These are phyloP conservation scores for Uria lomvia DNA, from an alignment of 2,113 vertebrate species.

Conservation along the genomic window DNA sequence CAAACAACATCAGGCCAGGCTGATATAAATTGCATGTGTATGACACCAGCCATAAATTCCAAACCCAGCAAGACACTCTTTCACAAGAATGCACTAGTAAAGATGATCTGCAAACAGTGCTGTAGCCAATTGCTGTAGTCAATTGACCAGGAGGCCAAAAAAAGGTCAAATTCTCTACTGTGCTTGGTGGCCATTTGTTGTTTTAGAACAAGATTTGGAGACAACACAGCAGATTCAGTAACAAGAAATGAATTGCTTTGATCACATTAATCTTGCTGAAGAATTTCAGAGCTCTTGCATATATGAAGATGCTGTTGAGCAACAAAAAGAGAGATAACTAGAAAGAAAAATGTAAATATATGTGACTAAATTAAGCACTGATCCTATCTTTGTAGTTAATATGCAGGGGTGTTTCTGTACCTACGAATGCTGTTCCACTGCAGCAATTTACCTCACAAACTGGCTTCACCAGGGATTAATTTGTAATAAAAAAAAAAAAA, in stretches of 20 bases:
- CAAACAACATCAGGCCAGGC: background rate
- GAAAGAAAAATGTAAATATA: slow-evolving; percentile 67
- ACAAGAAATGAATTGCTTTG: slow-evolving; percentile 61
- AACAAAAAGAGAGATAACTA: slow-evolving; percentile 43
- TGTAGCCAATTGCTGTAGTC: background rate
- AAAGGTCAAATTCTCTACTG: background rate
- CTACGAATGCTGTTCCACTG: slow-evolving; percentile 1
- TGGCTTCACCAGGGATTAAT: slow-evolving; percentile 22
- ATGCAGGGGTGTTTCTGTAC: slow-evolving; percentile 26
- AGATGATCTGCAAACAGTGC: background rate
- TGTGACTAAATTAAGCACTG: slow-evolving; percentile 59
- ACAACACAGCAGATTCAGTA: slow-evolving; percentile 50
- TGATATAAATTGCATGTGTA: background rate
- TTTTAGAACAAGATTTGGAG: slow-evolving; percentile 10
- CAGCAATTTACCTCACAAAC: slow-evolving; percentile 40
- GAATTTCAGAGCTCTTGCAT: slow-evolving; percentile 53
- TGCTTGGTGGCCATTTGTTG: slow-evolving; percentile 5
- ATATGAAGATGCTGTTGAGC: slow-evolving; percentile 41
- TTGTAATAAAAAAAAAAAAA: background rate
- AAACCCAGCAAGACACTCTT: background rate
- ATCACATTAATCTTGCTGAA: slow-evolving; percentile 66
- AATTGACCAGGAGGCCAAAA: background rate
- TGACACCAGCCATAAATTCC: accelerated
- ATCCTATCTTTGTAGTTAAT: slow-evolving; percentile 52
- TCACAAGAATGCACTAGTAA: background rate